Base-by-base conservation (phyloP, 2,888 invertebrate species). In the Anorthoa munda region DNA sequence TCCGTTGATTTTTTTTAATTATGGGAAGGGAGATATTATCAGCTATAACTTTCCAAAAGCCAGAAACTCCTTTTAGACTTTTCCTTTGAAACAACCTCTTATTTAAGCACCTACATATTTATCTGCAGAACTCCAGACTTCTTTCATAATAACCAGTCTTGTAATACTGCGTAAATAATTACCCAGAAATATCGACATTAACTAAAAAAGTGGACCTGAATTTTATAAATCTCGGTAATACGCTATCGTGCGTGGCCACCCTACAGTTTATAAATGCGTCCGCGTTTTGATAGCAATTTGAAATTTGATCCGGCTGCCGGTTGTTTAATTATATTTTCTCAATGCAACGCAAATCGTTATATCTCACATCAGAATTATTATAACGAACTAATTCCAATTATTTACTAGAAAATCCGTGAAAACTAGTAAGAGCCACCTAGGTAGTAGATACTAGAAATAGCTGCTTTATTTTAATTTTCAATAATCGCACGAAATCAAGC, bases 231-330 rank as follows among this genome's bases (percentile, higher is more conserved):
- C 21, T 21, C 45, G 2, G 15, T 11, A 45, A 0, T 21, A n/a
- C 21, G 15, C 60, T 15, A 21, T 51, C 31, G 31, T 85, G 67
- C 31, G 31, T 85, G 67, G 85, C 80, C 75, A 86, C 87, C 87
- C 87, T 87, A 86, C 74, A 85, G 88, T 90, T 89, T 87, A 90
- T 89, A 88, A 93, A 91, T 91, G 89, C 90, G 90, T 91, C 91
- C 85, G 39, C 89, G 88, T 93, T 94, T 92, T 92, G 90, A 92
- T 90, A 90, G 87, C 90, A 91, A 92, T 93, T 93, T 91, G 89
- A 92, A 92, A 94, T 94, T 93, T 91, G 92, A 92, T 91, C 87
- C 88, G 85, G 85, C 87, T 88, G 87, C 86, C 83, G 87, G 87
- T 90, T 89, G 84, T 81, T 80, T 86, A 85, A 86, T 85, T 85